Evolutionary conservation across 2,113 vertebrate species (phyloP), one percentile per base, ranked within the genome.

Genomic region (Erythrolamprus reginae): DNA sequence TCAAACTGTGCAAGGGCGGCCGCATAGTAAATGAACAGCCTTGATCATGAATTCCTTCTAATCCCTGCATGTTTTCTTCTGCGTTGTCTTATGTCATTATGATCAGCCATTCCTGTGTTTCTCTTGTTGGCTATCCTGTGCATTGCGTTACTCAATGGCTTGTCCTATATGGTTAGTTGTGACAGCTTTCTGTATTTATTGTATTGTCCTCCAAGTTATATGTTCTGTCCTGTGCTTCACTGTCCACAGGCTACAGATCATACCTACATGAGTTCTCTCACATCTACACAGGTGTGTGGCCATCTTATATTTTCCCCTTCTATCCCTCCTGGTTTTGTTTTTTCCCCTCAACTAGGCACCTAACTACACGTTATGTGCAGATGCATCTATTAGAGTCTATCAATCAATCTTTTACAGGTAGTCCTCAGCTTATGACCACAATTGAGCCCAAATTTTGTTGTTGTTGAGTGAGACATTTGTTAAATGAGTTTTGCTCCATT

Each of bases 151-250:
- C 52, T 91, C 82, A 48, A 10, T 61, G 58, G 47, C 50, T 28
- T 86, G 83, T 42, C 77, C 58, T 58, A 15, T 38, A 2, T 56
- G 24, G 17, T 82, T 70, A 77, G n/a, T n/a, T 28, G 38, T 83
- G 19, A 84, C 83, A 86, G 26, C 0, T 1, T 3, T 0, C 2
- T 86, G 77, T 84, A 89, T 42, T 45, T 10, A 88, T 38, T 0
- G 87, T 91, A 89, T 91, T 38, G 48, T 88, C 48, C 50, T 50
- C 82, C 52, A 19, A 84, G 33, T 28, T 28, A 47, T 13, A 52
- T 48, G 85, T 90, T 84, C 52, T 87, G 65, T 90, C 84, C 86
- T 83, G 86, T 83, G 77, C 82, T 84, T 89, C 90, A 56, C 61
- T 90, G 65, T 56, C 65, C 85, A 90, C 53, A 86, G 21, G 33